Evolutionary conservation across 2,797 vertebrate species (phyloP), one percentile per base, ranked within the genome.

Genomic region (Lithobates pipiens): DNA sequence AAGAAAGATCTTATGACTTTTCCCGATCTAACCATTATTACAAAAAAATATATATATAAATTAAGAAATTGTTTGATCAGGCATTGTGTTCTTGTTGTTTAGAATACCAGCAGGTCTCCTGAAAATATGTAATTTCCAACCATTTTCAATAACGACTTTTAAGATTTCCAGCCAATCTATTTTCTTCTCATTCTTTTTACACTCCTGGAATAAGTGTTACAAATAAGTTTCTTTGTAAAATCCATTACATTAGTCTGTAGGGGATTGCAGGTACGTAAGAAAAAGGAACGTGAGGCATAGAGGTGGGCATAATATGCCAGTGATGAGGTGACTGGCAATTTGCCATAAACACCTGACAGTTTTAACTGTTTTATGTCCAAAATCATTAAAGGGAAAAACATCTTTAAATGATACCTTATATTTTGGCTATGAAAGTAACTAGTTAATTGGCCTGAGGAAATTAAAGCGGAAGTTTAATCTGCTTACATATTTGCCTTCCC

Each of bases 91-190:
- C 54, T 73, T 65, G 75, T 73, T 86, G 57, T 86, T 86, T 86
- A 82, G 77, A 76, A 85, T 85, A 76, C 23, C 78, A 76, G 80
- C 80, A 82, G 80, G 80, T 27, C 36, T 32, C 77, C 68, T 82
- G 75, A 67, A 82, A 86, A 83, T 78, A 74, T 83, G 80, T 78
- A 67, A 86, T 86, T 86, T 86, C 42, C 57, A 83, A 36, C 57
- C 80, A 86, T 83, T 86, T 86, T 82, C 44, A 32, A 74, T 82
- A 86, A 86, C 75, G 82, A 74, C 57, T 57, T 50, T 39, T 73
- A 78, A 77, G 80, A 71, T 79, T 83, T 83, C 42, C 80, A 70
- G 68, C 75, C 80, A 86, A 82, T 82, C 68, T 73, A 78, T 86
- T 86, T 83, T 83, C 69, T 69, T 29, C 39, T 69, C 57, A 54